Evolutionary conservation across 53 echinoderm and acorn worm genomes (phyloP).

Genomic region (Luidia sarsii): DNA sequence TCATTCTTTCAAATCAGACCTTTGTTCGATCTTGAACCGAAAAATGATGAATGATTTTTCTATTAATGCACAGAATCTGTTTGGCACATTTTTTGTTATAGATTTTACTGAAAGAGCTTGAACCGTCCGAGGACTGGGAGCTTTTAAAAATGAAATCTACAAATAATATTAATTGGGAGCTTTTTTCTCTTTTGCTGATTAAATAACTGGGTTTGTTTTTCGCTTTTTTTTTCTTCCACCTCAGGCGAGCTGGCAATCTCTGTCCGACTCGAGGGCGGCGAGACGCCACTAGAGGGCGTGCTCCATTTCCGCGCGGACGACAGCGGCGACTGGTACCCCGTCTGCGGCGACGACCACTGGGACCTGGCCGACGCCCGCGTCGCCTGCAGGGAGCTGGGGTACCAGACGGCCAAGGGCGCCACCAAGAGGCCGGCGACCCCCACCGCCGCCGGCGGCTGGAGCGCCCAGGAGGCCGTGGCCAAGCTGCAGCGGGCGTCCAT

Average conservation of each 20-base stretch:
- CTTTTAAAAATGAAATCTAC: neutral
- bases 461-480: neutral
- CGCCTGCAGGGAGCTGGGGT: constrained; percentile 61
- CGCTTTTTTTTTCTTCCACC: neutral
- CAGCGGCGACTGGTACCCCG: constrained; percentile 46
- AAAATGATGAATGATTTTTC: no score
- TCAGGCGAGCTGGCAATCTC: constrained; percentile 7
- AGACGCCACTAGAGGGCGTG: constrained; percentile 38
- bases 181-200: neutral
- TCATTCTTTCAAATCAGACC: no score
- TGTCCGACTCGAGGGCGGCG: constrained; percentile 58
- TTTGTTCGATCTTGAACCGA: no score
- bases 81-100: no score
- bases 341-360: constrained; percentile 68
- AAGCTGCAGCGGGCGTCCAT: neutral
- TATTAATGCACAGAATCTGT: no score
- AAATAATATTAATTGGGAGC: neutral
- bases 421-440: neutral
- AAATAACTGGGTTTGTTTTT: no score
- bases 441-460: neutral
- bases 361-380: constrained; percentile 57
- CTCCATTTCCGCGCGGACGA: constrained; percentile 54
- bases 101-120: no score
- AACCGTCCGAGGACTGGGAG: no score
- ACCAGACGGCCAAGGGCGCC: constrained; percentile 54